A percentile compares a stretch with the other conserved stretches of the same genome.
phyloP scores from a whole-genome alignment of 2,888 invertebrate species.

The Thereva nobilitata region DNA sequence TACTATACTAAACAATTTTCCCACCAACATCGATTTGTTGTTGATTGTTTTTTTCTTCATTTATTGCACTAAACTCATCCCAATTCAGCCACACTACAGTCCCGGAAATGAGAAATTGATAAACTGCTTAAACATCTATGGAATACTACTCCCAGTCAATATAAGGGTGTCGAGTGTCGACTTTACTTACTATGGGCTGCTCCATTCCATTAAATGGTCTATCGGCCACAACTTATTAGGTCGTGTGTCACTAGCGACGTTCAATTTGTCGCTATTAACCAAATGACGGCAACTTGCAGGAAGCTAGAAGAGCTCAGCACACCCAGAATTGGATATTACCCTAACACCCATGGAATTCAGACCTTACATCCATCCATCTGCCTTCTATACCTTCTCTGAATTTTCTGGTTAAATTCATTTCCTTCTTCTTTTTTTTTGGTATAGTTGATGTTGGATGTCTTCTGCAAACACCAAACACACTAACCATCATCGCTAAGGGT shows the following conservation, averaged over 20 bases:
- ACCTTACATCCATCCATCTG: constrained; percentile 11
- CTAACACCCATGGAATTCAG: background rate
- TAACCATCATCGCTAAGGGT: background rate
- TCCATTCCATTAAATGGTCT: constrained; percentile 7
- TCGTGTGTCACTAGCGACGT: constrained; percentile 56
- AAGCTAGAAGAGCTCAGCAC: background rate
- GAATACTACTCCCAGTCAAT: background rate
- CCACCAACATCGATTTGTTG: too few species aligned
- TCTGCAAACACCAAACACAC: constrained; percentile 15
- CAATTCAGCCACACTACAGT: background rate
- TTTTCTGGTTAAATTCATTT: constrained; percentile 4
- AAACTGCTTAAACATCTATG: constrained; percentile 12
- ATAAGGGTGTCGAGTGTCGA: background rate
- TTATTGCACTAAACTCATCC: background rate
- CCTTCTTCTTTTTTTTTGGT: constrained; percentile 1
- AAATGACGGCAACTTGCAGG: constrained; percentile 44
- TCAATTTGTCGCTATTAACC: constrained; percentile 59
- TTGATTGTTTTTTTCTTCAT: background rate
- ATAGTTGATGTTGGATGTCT: constrained; percentile 14
- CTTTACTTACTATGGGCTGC: background rate
- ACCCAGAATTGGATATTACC: constrained; percentile 17
- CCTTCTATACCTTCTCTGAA: background rate
- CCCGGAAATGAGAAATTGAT: constrained; percentile 26
- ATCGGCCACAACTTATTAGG: constrained; percentile 47
- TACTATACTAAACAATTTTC: too few species aligned